Base-by-base conservation (phyloP, 2,888 invertebrate genomes). In the Ligdia adustata region DNA sequence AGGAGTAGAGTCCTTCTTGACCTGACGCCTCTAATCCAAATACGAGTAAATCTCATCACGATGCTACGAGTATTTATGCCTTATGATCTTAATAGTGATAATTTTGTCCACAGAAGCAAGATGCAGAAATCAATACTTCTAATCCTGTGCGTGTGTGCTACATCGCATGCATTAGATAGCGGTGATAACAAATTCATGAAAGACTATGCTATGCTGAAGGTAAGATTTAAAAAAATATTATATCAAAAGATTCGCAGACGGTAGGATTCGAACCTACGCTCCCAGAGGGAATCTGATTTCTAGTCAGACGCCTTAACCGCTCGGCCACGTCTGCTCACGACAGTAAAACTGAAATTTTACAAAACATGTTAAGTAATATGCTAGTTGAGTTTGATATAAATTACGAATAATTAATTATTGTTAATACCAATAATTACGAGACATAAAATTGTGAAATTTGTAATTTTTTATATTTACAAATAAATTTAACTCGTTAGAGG, bases 251-350 rank as follows among this genome's bases (percentile, higher is more conserved):
- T 71, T 68, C 95, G 94, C 94, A 94, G 94, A 93, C 94, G 94
- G 94, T 94, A 95, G 94, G 94, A 95, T 94, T 95, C 94, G 95
- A 95, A 95, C 95, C 95, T 95, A 94, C 94, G 95, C 95, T 94
- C 94, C 94, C 94, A 95, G 94, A 95, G 94, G 94, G 94, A 95
- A 95, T 94, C 94, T 94, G 94, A 94, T 94, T 95, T 95, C 94
- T 93, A 95, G 94, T 95, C 94, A 94, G 94, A 94, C 94, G 94
- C 94, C 94, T 94, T 94, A 94, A 94, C 94, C 94, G 93, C 94
- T 94, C 94, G 94, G 94, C 94, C 94, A 94, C 93, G 94, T 93
- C 94, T 94, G 94, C 94, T 83, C 1, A 0, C 45, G 0, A 0
- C 0, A 0, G 0, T 0, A 0, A 0, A 0, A 0, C 0, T 1